A percentile compares a stretch with the other conserved stretches of the same genome.
Evolutionary conservation across 2,113 vertebrate species (phyloP).

Genomic region (Syngnathus scovelli): DNA sequence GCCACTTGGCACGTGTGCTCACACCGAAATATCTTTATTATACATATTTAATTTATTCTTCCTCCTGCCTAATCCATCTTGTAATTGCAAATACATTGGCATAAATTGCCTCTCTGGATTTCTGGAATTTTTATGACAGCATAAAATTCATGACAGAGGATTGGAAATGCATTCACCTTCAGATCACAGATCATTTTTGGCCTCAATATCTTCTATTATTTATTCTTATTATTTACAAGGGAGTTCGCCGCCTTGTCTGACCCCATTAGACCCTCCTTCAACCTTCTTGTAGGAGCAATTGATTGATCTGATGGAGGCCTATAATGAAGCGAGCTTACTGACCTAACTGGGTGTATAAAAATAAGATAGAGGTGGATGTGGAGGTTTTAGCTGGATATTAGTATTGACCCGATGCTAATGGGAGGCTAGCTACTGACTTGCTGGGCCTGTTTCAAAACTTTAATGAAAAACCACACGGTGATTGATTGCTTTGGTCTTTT

Average conservation of each 20-base stretch:
- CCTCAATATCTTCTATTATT: not conserved
- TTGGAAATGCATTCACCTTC: conserved; percentile 1
- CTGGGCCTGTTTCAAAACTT: conserved; percentile 30
- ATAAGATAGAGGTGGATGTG: conserved; percentile 47
- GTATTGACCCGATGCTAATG: conserved; percentile 54
- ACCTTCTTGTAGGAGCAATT: conserved; percentile 33
- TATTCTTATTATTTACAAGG: conserved; percentile 9
- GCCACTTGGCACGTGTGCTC: conserved; percentile 37
- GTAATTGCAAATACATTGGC: not conserved
- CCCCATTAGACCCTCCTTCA: conserved; percentile 46
- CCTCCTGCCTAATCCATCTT: not conserved
- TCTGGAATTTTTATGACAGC: not conserved
- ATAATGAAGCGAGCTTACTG: conserved; percentile 61
- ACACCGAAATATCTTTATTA: not conserved
- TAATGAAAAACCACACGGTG: conserved; percentile 35
- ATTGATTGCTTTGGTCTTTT: conserved; percentile 14
- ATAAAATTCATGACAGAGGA: not conserved
- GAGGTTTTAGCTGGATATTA: conserved; percentile 54
- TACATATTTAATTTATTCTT: not conserved
- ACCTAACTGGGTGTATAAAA: conserved; percentile 37
- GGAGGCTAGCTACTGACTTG: conserved; percentile 28
- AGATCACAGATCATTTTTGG: conserved; percentile 15
- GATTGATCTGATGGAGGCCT: conserved; percentile 48
- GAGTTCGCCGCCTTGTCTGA: conserved; percentile 30
- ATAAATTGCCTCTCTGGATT: not conserved